Evolutionary conservation across 2,113 vertebrate genomes (phyloP).

Genomic region (Saguinus midas): DNA sequence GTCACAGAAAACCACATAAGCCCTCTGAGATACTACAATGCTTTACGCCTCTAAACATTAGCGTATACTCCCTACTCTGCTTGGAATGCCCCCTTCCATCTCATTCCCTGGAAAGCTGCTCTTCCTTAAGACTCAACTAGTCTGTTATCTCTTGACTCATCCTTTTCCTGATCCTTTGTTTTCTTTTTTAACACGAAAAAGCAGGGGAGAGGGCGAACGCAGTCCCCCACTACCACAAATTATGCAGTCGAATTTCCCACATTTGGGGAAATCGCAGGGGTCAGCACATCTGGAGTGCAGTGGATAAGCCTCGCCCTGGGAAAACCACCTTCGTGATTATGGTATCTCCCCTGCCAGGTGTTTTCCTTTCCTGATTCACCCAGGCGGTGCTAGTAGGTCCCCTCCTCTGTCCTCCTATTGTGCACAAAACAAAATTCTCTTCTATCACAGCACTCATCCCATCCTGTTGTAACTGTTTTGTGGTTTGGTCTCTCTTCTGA

Average conservation of each 20-base stretch:
- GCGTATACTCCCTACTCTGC: not conserved
- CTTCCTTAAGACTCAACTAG: not conserved
- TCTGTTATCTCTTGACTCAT: not conserved
- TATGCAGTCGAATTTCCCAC: too few relatives aligned
- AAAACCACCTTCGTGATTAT: too few relatives aligned
- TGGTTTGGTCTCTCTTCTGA: not conserved
- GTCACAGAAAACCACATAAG: not conserved
- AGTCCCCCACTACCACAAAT: too few relatives aligned
- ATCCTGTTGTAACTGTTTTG: not conserved
- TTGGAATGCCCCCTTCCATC: not conserved
- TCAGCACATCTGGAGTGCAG: too few relatives aligned
- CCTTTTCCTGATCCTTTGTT: not conserved
- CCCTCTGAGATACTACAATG: not conserved
- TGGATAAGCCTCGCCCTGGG: too few relatives aligned
- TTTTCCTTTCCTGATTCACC: not conserved
- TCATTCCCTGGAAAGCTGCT: not conserved
- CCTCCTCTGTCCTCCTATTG: not conserved
- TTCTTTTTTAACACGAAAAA: too few relatives aligned
- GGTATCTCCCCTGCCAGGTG: too few relatives aligned
- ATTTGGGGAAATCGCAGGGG: too few relatives aligned
- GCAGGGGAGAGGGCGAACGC: too few relatives aligned
- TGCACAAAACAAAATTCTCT: not conserved
- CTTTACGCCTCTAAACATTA: not conserved
- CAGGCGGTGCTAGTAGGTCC: not conserved
- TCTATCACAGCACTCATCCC: not conserved